phyloP scores from a whole-genome alignment of 2,888 invertebrate species.

The Anthrax anthrax region DNA sequence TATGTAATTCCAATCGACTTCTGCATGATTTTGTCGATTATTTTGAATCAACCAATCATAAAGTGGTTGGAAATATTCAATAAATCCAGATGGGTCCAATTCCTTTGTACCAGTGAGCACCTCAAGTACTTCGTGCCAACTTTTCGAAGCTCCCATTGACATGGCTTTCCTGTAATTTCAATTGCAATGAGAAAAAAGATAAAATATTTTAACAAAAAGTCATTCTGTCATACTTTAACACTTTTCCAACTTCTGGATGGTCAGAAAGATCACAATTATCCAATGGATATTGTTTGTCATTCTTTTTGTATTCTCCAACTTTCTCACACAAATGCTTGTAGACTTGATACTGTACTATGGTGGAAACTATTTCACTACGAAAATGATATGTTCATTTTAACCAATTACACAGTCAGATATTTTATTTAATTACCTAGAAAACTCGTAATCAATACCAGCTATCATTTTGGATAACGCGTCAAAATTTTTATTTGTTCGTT shows the following conservation, averaged over 20 bases:
- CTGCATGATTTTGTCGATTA: too few species aligned
- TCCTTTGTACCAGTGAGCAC: slow-evolving; percentile 59
- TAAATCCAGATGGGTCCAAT: slow-evolving; percentile 59
- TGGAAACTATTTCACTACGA: slow-evolving; percentile 58
- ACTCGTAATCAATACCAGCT: slow-evolving; percentile 48
- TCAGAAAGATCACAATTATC: slow-evolving; percentile 75
- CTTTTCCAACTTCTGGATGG: slow-evolving; percentile 58
- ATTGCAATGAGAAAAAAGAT: too few species aligned
- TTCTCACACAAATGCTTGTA: slow-evolving; percentile 52
- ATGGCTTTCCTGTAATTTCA: not conserved
- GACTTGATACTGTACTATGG: slow-evolving; percentile 63
- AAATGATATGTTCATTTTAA: too few species aligned
- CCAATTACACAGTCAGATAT: too few species aligned
- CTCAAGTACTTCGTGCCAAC: slow-evolving; percentile 70
- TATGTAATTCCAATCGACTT: too few species aligned
- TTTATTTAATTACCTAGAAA: slow-evolving; percentile 48
- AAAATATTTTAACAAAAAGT: too few species aligned
- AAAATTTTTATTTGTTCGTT: slow-evolving; percentile 49
- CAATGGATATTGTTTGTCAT: slow-evolving; percentile 48
- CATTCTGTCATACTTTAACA: slow-evolving; percentile 35
- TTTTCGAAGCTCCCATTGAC: slow-evolving; percentile 50
- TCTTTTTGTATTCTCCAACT: slow-evolving; percentile 60
- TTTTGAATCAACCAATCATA: slow-evolving; percentile 46
- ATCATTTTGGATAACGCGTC: slow-evolving; percentile 64
- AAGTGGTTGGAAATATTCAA: slow-evolving; percentile 69